phyloP scores from a whole-genome alignment of 1,140 invertebrate genomes.

The Portunus trituberculatus region DNA sequence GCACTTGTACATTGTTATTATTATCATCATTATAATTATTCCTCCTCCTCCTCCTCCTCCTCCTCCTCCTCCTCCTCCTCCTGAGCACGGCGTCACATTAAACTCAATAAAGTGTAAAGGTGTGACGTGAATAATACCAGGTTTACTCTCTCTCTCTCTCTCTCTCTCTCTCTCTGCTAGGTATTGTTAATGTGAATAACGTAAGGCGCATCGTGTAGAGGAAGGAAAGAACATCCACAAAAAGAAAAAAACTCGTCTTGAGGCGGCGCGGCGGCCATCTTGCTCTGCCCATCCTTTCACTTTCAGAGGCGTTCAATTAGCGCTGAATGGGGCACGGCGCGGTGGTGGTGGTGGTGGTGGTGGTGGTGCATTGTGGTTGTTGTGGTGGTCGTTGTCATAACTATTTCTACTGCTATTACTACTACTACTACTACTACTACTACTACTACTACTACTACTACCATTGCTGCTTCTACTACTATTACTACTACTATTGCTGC shows the following conservation, averaged over 20 bases:
- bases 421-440: neutral
- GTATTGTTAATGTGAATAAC: neutral
- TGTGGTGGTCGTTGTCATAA: too few relatives aligned
- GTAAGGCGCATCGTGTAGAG: neutral
- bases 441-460: conserved; percentile 23
- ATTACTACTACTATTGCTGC: neutral
- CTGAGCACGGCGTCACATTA: neutral
- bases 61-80: conserved; percentile 4
- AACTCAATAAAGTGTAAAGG: neutral
- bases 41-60: conserved; percentile 5
- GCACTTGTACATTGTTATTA: neutral
- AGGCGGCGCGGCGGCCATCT: neutral
- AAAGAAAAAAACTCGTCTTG: neutral
- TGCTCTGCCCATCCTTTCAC: neutral
- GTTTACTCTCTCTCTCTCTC: too few relatives aligned
- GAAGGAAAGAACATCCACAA: neutral
- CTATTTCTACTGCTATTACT: neutral
- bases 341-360: too few relatives aligned
- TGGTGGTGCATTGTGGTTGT: too few relatives aligned
- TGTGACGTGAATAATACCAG: neutral
- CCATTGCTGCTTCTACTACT: neutral
- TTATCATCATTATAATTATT: neutral
- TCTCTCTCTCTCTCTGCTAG: neutral
- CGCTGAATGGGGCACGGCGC: neutral
- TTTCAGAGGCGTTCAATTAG: neutral